Conservation (phyloP, 2,113 vertebrate genomes). For the Odobenus rosmarus region DNA sequence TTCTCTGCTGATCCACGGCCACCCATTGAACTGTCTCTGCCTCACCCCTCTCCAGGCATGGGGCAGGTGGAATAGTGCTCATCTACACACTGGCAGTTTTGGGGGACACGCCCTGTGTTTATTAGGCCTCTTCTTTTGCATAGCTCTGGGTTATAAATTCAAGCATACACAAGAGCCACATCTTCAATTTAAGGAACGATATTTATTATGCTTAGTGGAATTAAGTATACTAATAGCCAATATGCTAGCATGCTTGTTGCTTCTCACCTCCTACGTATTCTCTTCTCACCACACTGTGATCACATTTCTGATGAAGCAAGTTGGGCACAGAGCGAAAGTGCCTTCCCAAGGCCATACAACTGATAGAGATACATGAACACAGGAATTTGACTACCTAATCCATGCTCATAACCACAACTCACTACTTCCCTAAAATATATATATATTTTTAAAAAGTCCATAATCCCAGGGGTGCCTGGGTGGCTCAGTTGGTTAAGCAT, state of each 20-base stretch:
- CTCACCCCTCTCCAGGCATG: neutral
- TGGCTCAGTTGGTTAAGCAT: neutral
- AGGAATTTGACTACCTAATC: neutral
- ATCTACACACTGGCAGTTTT: rapidly evolving
- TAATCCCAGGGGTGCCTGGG: too few relatives aligned
- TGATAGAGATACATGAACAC: too few relatives aligned
- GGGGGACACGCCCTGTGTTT: neutral
- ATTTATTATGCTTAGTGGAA: neutral
- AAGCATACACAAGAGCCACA: neutral
- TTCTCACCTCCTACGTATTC: neutral
- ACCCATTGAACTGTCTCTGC: neutral
- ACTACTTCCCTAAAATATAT: neutral
- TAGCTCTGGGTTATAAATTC: neutral
- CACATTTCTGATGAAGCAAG: neutral
- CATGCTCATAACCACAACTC: neutral
- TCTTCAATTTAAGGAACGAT: neutral
- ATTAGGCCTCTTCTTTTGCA: neutral
- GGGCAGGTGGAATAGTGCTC: neutral
- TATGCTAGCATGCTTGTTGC: neutral
- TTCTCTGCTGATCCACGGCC: neutral
- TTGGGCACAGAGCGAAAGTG: neutral
- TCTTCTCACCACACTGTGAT: neutral
- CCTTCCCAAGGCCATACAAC: too few relatives aligned
- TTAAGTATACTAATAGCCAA: neutral
- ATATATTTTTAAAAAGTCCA: too few relatives aligned